Evolutionary conservation across 2,797 vertebrate genomes (phyloP), one percentile per base, ranked within the genome.

Genomic region (Poeciliopsis presidionis): DNA sequence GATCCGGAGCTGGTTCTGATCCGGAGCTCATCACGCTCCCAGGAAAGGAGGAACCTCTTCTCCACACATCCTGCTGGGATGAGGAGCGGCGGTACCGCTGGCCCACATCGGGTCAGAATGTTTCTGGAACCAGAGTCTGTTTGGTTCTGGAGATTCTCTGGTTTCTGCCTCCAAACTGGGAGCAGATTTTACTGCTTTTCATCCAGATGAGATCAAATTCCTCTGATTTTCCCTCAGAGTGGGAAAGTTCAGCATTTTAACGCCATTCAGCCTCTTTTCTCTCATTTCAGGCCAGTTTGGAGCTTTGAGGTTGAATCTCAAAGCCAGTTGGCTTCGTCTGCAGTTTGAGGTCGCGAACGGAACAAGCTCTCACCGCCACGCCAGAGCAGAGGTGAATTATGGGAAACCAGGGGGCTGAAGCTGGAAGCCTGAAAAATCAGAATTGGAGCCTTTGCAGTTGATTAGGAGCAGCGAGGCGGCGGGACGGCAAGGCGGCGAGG

Each of bases 361-460:
- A 43, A 67, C 36, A 14, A 11, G 39, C 39, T 25, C 39, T 43
- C 20, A 6, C 2, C 11, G 36, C 1, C 22, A 22, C 12, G 22
- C 12, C 28, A 71, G 70, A 83, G 85, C 88, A 86, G 75, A 47
- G 69, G 75, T 63, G 85, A 18, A 82, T 72, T 87, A 69, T 88
- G 88, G 81, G 82, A 85, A 90, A 88, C 74, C 65, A 57, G 81
- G 85, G 36, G 20, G 63, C 41, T 30, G 82, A 85, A 88, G 89
- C 83, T 65, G 87, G 61, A 84, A 77, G 79, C 75, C 80, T 80
- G 83, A 85, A 94, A 93, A 85, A 93, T 94, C 81, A 93, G 91
- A 94, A 94, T 88, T 90, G 87, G 86, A 33, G 30, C 30, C 30
- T 33, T 33, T 33, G 30, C 30, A 33, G 30, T 33, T 0, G 30